Conservation (phyloP, 2,888 invertebrate genomes). For the Hyppa rectilinea region DNA sequence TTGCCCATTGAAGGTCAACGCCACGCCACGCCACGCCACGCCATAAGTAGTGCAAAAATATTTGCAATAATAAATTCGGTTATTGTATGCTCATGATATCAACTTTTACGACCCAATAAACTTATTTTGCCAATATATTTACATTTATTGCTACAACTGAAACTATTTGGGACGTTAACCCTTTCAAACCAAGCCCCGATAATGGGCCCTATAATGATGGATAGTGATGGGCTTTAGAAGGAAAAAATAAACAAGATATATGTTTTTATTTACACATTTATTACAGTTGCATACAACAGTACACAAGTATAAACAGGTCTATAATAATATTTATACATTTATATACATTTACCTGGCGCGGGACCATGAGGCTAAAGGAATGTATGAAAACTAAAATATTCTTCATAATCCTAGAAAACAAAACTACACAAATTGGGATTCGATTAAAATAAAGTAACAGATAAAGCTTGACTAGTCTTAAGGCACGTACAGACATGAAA, state of each 20-base stretch:
- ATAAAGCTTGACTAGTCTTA: constrained; percentile 70
- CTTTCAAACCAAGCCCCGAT: constrained; percentile 41
- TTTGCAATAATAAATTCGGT: constrained; percentile 20
- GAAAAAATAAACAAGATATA: constrained; percentile 57
- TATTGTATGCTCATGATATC: constrained; percentile 1
- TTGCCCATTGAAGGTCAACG: neutral
- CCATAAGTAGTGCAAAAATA: neutral
- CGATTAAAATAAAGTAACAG: constrained; percentile 39
- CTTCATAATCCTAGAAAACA: constrained; percentile 50
- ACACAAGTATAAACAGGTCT: constrained; percentile 86
- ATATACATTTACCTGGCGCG: constrained; percentile 80
- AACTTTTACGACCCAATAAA: constrained; percentile 23
- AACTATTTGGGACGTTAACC: constrained; percentile 45
- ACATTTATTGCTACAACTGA: constrained; percentile 58
- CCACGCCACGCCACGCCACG: no score
- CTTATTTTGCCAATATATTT: constrained; percentile 47
- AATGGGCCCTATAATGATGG: constrained; percentile 8
- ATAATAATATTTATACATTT: constrained; percentile 81
- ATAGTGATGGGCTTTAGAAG: constrained; percentile 33
- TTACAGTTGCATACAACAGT: constrained; percentile 87
- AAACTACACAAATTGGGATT: constrained; percentile 47
- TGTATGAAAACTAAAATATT: constrained; percentile 77
- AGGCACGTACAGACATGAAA: constrained; percentile 49
- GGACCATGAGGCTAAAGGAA: constrained; percentile 80
- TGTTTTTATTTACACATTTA: constrained; percentile 87